phyloP scores from a whole-genome alignment of 1,140 invertebrate genomes.

The Achatina immaculata region DNA sequence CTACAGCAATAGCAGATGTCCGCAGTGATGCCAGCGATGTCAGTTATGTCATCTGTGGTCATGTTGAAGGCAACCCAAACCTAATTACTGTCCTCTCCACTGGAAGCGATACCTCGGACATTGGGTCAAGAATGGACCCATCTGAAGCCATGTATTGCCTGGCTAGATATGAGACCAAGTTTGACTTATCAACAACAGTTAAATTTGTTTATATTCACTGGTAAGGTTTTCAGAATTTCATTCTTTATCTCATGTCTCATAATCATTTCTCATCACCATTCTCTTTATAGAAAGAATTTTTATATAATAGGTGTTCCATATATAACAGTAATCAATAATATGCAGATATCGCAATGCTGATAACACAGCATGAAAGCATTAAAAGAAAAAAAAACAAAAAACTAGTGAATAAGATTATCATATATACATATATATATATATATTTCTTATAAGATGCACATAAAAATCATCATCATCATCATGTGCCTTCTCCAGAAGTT shows the following conservation, averaged over 20 bases:
- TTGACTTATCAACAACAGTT: conserved; percentile 62
- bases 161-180: conserved; percentile 52
- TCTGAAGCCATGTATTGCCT: conserved; percentile 59
- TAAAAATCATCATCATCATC: too few species aligned
- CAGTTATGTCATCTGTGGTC: conserved; percentile 55
- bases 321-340: too few species aligned
- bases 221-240: conserved; percentile 55
- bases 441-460: too few species aligned
- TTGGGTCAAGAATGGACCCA: conserved; percentile 48
- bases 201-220: conserved; percentile 66
- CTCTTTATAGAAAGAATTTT: neutral
- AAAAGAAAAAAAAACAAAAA: too few species aligned
- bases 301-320: neutral
- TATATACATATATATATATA: too few species aligned
- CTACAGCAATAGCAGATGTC: conserved; percentile 51
- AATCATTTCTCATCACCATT: neutral
- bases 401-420: too few species aligned
- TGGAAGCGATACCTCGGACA: conserved; percentile 46
- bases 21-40: conserved; percentile 47
- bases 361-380: too few species aligned
- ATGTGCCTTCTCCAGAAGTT: too few species aligned
- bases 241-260: neutral
- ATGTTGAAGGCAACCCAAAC: conserved; percentile 59
- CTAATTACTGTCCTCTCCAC: conserved; percentile 46
- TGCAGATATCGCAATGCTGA: too few species aligned